Conservation (phyloP, 2,888 invertebrate species). For the Torymus tubicola region DNA sequence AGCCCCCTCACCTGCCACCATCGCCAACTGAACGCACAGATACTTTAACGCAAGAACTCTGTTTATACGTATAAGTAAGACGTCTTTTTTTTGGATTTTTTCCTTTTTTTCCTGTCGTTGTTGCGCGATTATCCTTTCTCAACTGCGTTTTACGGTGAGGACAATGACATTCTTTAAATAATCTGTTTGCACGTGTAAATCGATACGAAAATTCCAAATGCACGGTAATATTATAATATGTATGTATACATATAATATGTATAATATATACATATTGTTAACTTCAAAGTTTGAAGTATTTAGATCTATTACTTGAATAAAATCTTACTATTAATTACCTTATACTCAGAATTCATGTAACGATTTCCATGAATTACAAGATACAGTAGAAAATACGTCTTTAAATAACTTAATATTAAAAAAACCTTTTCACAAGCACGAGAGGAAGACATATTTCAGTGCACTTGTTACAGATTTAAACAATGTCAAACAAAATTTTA, state of each 20-base stretch:
- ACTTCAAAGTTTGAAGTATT: too few species aligned
- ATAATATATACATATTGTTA: neutral
- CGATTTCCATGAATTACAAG: neutral
- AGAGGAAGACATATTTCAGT: too few species aligned
- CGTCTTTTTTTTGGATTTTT: slow-evolving; percentile 19
- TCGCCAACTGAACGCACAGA: slow-evolving; percentile 39
- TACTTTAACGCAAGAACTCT: slow-evolving; percentile 40
- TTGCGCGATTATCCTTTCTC: slow-evolving; percentile 22
- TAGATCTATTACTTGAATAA: too few species aligned
- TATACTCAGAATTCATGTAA: neutral
- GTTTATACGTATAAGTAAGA: slow-evolving; percentile 30
- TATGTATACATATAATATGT: neutral
- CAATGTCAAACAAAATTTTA: too few species aligned
- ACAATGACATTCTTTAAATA: too few species aligned
- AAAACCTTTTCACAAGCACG: neutral
- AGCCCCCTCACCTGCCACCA: slow-evolving; percentile 44
- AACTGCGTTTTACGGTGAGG: too few species aligned
- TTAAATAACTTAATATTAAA: neutral
- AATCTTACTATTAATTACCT: neutral
- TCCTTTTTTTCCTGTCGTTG: slow-evolving; percentile 9
- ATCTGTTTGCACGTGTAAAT: too few species aligned
- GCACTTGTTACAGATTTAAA: too few species aligned
- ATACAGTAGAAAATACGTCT: neutral
- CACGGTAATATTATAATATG: neutral
- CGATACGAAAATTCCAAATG: neutral